A percentile compares a stretch with the other conserved stretches of the same genome.
Conservation (phyloP, 2,888 invertebrate genomes). For the Dorcus hopei region DNA sequence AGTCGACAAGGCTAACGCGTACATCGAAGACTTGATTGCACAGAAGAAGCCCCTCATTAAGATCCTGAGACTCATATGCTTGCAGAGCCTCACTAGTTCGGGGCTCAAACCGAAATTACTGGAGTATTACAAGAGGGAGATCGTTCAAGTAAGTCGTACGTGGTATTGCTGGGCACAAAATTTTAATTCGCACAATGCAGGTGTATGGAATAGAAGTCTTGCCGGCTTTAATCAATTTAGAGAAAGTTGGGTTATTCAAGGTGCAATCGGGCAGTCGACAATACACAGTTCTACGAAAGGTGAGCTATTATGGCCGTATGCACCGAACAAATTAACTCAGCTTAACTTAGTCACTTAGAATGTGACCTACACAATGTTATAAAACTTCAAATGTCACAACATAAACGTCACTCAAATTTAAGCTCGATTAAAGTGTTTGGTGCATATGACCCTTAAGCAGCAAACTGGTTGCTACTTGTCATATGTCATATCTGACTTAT, state of each 20-base stretch:
- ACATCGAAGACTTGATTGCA: constrained; percentile 90
- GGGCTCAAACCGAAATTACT: constrained; percentile 89
- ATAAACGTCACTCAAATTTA: no score
- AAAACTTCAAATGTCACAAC: no score
- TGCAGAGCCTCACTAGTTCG: constrained; percentile 89
- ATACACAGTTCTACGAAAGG: constrained; percentile 75
- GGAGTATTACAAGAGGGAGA: constrained; percentile 60
- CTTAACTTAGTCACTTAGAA: no score
- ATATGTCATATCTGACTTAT: no score
- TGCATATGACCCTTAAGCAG: no score
- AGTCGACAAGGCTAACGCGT: constrained; percentile 82
- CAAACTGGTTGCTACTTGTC: no score
- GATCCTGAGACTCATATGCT: constrained; percentile 84
- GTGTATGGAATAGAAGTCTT: constrained; percentile 86
- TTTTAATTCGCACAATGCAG: constrained; percentile 45
- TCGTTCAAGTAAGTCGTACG: constrained; percentile 50
- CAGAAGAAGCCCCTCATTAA: constrained; percentile 77
- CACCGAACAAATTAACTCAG: no score
- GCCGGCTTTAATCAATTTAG: constrained; percentile 78
- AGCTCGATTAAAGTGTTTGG: no score
- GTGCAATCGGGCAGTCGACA: constrained; percentile 70
- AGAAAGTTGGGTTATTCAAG: constrained; percentile 79
- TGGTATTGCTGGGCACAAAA: not conserved
- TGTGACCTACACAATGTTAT: no score
- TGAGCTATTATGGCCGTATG: no score